phyloP scores from a whole-genome alignment of 2,797 vertebrate genomes.

The Labeo calbasu region DNA sequence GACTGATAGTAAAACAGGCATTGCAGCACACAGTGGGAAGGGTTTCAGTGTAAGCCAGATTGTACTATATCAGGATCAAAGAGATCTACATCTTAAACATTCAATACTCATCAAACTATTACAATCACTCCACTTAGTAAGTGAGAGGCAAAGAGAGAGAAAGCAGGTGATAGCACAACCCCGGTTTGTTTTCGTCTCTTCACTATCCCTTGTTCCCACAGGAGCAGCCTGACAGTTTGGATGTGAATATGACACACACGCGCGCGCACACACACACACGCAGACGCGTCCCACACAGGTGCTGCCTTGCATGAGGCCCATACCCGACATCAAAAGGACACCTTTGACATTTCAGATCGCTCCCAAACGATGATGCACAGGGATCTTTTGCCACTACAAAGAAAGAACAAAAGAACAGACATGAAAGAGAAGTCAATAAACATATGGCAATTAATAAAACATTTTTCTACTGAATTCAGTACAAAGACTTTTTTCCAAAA shows the following conservation, averaged over 20 bases:
- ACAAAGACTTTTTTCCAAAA: slow-evolving; percentile 89
- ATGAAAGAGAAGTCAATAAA: slow-evolving; percentile 99
- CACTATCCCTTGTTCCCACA: slow-evolving; percentile 28
- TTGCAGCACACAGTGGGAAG: slow-evolving; percentile 15
- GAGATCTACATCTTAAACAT: slow-evolving; percentile 58
- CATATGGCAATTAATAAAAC: slow-evolving; percentile 99
- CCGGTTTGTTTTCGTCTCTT: neutral
- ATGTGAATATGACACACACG: slow-evolving; percentile 48
- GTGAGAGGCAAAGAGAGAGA: neutral
- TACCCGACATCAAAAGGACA: slow-evolving; percentile 98
- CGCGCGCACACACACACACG: slow-evolving; percentile 16
- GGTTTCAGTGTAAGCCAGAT: slow-evolving; percentile 29
- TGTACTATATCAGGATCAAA: slow-evolving; percentile 59
- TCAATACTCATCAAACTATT: slow-evolving; percentile 62
- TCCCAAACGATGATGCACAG: slow-evolving; percentile 96
- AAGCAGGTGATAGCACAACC: neutral
- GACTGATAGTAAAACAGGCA: slow-evolving; percentile 26
- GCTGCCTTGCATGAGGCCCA: slow-evolving; percentile 88
- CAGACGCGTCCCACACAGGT: slow-evolving; percentile 75
- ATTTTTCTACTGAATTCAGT: slow-evolving; percentile 94
- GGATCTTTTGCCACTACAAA: slow-evolving; percentile 99
- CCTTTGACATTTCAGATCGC: slow-evolving; percentile 98
- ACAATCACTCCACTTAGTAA: slow-evolving; percentile 59
- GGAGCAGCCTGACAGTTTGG: slow-evolving; percentile 63
- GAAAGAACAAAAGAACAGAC: slow-evolving; percentile 99